These are phyloP conservation scores for Schizothorax lantsangensis DNA, from an alignment of 2,797 vertebrate species.

Conservation along the genomic window DNA sequence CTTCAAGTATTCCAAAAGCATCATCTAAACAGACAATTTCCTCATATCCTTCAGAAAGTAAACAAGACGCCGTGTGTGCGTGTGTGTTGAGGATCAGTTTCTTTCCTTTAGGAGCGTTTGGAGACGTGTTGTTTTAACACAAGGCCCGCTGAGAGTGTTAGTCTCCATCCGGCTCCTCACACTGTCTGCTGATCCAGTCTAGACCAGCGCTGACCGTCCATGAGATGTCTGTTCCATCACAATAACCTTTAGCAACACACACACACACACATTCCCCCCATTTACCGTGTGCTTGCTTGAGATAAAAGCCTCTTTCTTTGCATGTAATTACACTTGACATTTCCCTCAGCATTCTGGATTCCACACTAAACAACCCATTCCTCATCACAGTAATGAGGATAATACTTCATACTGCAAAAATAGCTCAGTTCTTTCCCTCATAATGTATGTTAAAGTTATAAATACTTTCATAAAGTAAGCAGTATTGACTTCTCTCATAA, in stretches of 20 bases:
- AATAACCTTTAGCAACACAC: conserved; percentile 9
- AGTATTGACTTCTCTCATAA: conserved; percentile 10
- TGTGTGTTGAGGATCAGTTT: not conserved
- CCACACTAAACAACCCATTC: not conserved
- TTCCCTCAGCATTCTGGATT: conserved; percentile 1
- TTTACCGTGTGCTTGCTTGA: not conserved
- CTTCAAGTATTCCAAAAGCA: conserved; percentile 21
- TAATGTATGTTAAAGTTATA: not conserved
- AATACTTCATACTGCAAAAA: not conserved
- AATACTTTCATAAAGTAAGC: not conserved
- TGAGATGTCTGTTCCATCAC: not conserved
- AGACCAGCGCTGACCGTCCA: not conserved
- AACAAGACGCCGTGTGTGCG: not conserved
- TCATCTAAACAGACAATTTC: conserved; percentile 17
- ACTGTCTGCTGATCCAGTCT: not conserved
- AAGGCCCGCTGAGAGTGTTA: not conserved
- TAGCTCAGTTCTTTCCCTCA: not conserved
- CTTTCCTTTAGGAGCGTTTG: not conserved
- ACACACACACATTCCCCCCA: not conserved
- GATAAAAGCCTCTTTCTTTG: conserved; percentile 30
- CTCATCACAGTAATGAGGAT: not conserved
- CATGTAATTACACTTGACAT: not conserved
- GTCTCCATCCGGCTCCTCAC: not conserved
- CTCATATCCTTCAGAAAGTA: conserved; percentile 1
- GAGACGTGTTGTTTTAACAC: conserved; percentile 20